Evolutionary conservation across 2,113 vertebrate genomes (phyloP), one percentile per base, ranked within the genome.

Genomic region (Neodon shergylaensis): DNA sequence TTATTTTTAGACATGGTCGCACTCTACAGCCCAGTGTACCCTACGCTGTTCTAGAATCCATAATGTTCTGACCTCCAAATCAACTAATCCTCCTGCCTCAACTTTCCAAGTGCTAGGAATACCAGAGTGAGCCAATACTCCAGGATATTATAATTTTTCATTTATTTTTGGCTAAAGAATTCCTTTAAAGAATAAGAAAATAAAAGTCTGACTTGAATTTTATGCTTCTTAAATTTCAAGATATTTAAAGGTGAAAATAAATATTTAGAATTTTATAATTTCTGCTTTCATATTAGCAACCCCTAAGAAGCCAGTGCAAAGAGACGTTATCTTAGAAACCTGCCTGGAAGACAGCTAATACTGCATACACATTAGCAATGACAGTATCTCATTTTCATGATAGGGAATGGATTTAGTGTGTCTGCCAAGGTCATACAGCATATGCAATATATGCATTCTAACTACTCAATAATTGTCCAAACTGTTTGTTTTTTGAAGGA

Each of bases 241-340:
- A 52, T 86, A 90, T 89, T 90, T 82, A 90, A 76, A 28, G 63
- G 28, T 92, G 5, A 66, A 78, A 94, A 68, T 58, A 58, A 66
- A 21, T 61, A 92, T 31, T 89, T 83, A 47, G 90, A 65, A 92
- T 77, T 49, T 61, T 65, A 24, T 83, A 49, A 65, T 78, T 94
- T 88, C 36, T 52, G 12, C 70, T 93, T 91, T 66, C 33, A 72
- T 72, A 33, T 82, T 84, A 79, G 54, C 36, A 66, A 7, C 39
- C 42, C 49, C 21, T 49, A 78, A 47, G 7, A 94, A 83, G 12
- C 44, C 44, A 86, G 52, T 81, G n/a, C 10, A 54, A 31, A 47
- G 12, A 24, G 22, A 92, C 47, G 47, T 73, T 36, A 63, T 74
- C n/a, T 82, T 92, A 88, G 26, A 93, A 82, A 47, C 63, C 7